A percentile compares a stretch with the other conserved stretches of the same genome.
phyloP scores from a whole-genome alignment of 2,113 vertebrate species.

The Meleagris gallopavo region DNA sequence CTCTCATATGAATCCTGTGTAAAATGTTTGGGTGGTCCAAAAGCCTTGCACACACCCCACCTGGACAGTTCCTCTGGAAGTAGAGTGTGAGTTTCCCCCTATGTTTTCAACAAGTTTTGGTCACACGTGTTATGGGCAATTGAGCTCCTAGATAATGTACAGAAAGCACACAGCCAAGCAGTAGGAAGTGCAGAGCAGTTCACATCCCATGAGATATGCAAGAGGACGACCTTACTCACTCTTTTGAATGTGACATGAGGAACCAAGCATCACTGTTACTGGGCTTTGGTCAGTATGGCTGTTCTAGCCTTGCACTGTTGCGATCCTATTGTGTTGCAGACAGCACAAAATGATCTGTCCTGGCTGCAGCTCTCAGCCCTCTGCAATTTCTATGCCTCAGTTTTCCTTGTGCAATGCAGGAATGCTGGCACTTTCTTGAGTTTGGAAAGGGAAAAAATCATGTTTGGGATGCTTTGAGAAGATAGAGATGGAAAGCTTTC shows the following conservation, averaged over 20 bases:
- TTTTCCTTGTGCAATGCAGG: background rate
- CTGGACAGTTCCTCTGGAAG: too few species aligned
- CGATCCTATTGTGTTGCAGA: fast-evolving
- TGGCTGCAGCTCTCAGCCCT: fast-evolving
- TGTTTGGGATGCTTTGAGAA: background rate
- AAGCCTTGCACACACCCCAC: background rate
- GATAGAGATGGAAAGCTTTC: background rate
- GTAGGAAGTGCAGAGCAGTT: background rate
- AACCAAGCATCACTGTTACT: background rate
- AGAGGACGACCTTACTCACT: too few species aligned
- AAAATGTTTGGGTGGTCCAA: background rate
- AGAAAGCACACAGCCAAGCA: too few species aligned
- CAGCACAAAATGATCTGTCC: background rate
- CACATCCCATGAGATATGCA: too few species aligned
- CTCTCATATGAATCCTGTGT: background rate
- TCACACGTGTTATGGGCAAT: background rate
- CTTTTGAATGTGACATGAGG: background rate
- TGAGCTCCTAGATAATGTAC: background rate
- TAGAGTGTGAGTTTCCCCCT: background rate
- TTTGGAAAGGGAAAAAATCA: background rate
- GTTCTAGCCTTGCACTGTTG: fast-evolving
- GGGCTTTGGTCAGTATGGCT: background rate
- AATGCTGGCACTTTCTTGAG: fast-evolving
- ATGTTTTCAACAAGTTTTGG: background rate
- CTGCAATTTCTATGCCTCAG: fast-evolving